Percentiles rank a stretch among this genome's conserved stretches.
Conservation (phyloP, 2,888 invertebrate species). For the Tyria jacobaeae region DNA sequence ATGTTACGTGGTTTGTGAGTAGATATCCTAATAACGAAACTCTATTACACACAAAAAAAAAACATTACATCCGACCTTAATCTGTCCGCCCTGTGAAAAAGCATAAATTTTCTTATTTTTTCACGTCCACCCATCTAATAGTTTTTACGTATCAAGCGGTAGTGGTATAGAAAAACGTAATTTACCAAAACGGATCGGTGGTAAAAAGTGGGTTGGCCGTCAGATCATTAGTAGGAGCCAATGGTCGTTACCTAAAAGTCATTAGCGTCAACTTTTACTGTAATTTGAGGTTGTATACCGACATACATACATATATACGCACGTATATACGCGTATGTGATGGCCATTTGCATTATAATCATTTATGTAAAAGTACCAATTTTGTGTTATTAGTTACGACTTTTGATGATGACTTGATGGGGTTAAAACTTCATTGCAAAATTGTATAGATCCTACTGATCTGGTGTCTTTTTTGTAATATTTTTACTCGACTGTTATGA, state of each 20-base stretch:
- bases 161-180: constrained; percentile 72
- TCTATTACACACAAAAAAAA: constrained; percentile 16
- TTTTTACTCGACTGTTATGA: constrained; percentile 20
- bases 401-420: constrained; percentile 66
- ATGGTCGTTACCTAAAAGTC: constrained; percentile 86
- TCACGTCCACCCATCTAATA: constrained; percentile 53
- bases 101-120: constrained; percentile 51
- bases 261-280: constrained; percentile 84
- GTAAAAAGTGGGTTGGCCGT: constrained; percentile 82
- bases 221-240: constrained; percentile 82
- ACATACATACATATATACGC: constrained; percentile 45
- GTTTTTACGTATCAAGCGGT: constrained; percentile 66
- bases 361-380: constrained; percentile 79
- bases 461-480: constrained; percentile 50
- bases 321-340: constrained; percentile 46
- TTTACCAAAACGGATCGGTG: constrained; percentile 80
- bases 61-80: constrained; percentile 25
- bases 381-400: constrained; percentile 73
- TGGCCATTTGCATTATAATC: constrained; percentile 70
- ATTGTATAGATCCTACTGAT: constrained; percentile 50
- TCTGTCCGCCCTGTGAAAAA: constrained; percentile 29
- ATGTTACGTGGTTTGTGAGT: no score
- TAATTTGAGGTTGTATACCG: constrained; percentile 74
- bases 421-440: constrained; percentile 61
- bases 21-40: constrained; percentile 4